Evolutionary conservation across 2,797 vertebrate genomes (phyloP), one percentile per base, ranked within the genome.

Genomic region (Zenarchopterus dispar): DNA sequence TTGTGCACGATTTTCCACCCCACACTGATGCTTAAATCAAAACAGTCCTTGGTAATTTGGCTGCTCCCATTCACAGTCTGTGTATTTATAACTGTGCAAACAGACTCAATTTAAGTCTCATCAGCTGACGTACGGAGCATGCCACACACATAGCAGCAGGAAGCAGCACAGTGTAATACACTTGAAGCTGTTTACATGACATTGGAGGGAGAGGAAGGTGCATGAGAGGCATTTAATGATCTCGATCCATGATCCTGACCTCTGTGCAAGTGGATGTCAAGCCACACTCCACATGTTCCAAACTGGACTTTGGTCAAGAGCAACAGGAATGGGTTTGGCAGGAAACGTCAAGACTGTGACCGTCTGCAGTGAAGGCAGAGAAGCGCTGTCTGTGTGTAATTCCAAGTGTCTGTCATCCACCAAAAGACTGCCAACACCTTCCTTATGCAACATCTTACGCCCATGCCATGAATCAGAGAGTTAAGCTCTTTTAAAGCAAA

Each of bases 101-200:
- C 83, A 86, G 73, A 78, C 82, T 72, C 68, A 82, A 81, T 84
- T 88, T 71, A 83, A 73, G 84, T 85, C 85, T 85, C 87, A 87
- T 91, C 86, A 89, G 87, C 82, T 89, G 89, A 92, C 85, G 84
- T 82, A 78, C 72, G 62, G 88, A 78, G 84, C 72, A 58, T 84
- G 81, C 89, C 89, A 92, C 87, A 90, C 91, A 91, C 89, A 85
- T 77, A 72, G 87, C 75, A 61, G 82, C 80, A 89, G 88, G 87
- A 92, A 93, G 81, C 84, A 58, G 77, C 66, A 23, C 76, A 70
- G 78, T 86, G 84, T 77, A 85, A 88, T 86, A 85, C 88, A 88
- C 88, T 91, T 84, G 70, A 78, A 85, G 69, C 56, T 87, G 89
- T 93, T 93, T 91, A 88, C 77, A 82, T 80, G 83, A 80, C 69